These are phyloP conservation scores for Bombus impatiens DNA, from an alignment of 1,140 invertebrate species.

Conservation along the genomic window DNA sequence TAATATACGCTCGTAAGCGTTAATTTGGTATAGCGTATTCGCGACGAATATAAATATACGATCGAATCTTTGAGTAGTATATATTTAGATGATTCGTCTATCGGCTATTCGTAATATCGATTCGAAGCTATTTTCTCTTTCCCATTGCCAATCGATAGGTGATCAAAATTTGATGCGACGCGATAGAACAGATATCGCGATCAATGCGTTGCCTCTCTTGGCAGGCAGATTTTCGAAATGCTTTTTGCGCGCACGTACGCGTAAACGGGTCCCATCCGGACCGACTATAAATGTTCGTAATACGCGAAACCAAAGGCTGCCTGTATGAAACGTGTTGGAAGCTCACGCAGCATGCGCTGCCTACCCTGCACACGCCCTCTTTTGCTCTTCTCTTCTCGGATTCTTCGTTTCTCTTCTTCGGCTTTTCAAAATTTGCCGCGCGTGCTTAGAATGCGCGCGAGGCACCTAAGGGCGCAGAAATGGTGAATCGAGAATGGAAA, in stretches of 20 bases:
- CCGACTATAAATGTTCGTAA: slow-evolving; percentile 42
- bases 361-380: background rate
- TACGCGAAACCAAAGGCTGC: slow-evolving; percentile 10
- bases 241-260: slow-evolving; percentile 15
- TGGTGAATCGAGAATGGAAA: background rate
- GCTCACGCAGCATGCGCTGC: background rate
- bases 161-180: background rate
- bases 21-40: too few species aligned
- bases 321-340: slow-evolving; percentile 12
- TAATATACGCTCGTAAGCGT: background rate
- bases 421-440: slow-evolving; percentile 59
- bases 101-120: background rate
- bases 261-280: slow-evolving; percentile 16
- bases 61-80: background rate
- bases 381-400: background rate
- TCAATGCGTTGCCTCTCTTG: background rate
- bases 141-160: background rate
- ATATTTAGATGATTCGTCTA: background rate
- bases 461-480: too few species aligned
- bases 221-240: slow-evolving; percentile 7
- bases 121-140: background rate
- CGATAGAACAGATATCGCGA: background rate
- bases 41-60: too few species aligned
- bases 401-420: background rate
- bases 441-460: slow-evolving; percentile 51